These are phyloP conservation scores for Pristionchus maxplancki DNA, from an alignment of 2,888 invertebrate species.

Conservation along the genomic window DNA sequence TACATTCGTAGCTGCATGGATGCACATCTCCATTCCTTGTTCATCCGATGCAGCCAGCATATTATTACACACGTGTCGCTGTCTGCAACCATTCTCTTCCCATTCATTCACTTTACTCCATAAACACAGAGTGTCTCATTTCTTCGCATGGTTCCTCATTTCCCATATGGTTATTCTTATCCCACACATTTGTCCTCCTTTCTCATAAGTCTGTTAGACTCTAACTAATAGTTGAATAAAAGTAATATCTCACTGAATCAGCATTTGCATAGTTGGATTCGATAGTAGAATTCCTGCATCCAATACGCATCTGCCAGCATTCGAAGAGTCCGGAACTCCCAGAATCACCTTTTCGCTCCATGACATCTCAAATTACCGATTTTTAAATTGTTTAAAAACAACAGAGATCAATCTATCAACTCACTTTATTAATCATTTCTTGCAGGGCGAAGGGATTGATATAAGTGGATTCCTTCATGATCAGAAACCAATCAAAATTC, in stretches of 20 bases:
- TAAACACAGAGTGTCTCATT: not conserved
- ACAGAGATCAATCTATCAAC: not conserved
- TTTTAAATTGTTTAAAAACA: not conserved
- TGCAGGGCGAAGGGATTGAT: constrained; percentile 87
- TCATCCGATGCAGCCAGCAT: constrained; percentile 68
- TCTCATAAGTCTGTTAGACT: not conserved
- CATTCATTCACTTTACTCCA: not conserved
- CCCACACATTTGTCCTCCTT: not conserved
- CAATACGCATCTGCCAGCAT: constrained; percentile 79
- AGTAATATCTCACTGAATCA: constrained; percentile 79
- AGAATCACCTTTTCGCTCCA: constrained; percentile 69
- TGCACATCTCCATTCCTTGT: constrained; percentile 72
- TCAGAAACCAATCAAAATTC: constrained; percentile 93
- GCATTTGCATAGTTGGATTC: constrained; percentile 88
- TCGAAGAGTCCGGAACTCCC: constrained; percentile 62
- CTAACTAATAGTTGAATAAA: not conserved
- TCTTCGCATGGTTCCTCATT: not conserved
- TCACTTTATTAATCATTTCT: constrained; percentile 82
- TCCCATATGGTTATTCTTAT: not conserved
- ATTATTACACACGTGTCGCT: constrained; percentile 67
- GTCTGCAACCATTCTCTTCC: constrained; percentile 57
- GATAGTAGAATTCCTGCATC: constrained; percentile 92
- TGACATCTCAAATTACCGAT: constrained; percentile 60
- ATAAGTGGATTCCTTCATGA: constrained; percentile 89
- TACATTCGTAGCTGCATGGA: constrained; percentile 71